phyloP scores from a whole-genome alignment of 1,140 invertebrate species.

The Gonioctena quinquepunctata region DNA sequence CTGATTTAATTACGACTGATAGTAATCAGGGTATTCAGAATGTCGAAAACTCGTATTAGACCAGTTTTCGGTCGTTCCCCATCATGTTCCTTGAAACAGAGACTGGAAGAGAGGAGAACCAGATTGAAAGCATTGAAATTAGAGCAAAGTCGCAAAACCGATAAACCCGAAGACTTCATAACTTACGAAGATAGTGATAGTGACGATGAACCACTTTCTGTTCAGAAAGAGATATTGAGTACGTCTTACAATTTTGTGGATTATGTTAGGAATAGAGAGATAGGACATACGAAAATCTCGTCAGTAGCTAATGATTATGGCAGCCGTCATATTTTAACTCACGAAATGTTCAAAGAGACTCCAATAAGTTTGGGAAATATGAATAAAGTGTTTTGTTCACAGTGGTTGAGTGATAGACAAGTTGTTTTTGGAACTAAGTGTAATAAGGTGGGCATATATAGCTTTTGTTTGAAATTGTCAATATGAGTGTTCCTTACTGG shows the following conservation, averaged over 20 bases:
- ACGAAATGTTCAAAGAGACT: constrained; percentile 86
- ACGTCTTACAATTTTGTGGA: constrained; percentile 87
- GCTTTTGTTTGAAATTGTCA: too few relatives aligned
- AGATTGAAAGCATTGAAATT: constrained; percentile 65
- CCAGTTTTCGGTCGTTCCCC: constrained; percentile 69
- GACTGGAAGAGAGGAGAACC: constrained; percentile 73
- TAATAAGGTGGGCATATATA: constrained; percentile 89
- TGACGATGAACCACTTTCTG: constrained; percentile 73
- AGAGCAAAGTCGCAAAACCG: constrained; percentile 75
- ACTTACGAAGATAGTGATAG: constrained; percentile 85
- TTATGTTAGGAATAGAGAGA: constrained; percentile 77
- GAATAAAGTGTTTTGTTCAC: constrained; percentile 96
- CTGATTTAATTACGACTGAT: too few relatives aligned
- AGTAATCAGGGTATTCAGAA: too few relatives aligned
- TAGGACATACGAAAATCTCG: constrained; percentile 69
- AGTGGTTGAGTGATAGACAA: constrained; percentile 93
- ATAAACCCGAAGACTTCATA: constrained; percentile 87
- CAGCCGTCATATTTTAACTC: constrained; percentile 82
- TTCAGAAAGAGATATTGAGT: constrained; percentile 71
- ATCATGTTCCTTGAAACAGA: constrained; percentile 69
- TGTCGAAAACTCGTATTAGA: constrained; percentile 63
- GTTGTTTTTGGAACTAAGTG: constrained; percentile 96
- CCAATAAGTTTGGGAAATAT: constrained; percentile 81
- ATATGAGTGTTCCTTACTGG: too few relatives aligned
- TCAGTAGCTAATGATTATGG: constrained; percentile 67